phyloP scores from a whole-genome alignment of 1,140 invertebrate species.

The Rhopalosiphum padi region DNA sequence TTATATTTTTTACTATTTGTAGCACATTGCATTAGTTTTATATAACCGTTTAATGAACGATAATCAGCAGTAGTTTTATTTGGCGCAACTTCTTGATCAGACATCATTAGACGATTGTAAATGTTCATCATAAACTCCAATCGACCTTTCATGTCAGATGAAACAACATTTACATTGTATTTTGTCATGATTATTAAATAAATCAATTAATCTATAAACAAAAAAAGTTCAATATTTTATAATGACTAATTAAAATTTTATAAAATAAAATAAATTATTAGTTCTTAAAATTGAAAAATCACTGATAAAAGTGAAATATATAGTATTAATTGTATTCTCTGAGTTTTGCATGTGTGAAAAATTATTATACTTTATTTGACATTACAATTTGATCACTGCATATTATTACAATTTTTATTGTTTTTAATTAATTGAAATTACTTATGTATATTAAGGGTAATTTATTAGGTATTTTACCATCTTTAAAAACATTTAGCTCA shows the following conservation, averaged over 20 bases:
- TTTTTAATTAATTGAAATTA: no score
- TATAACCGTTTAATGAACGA: constrained; percentile 47
- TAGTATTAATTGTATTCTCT: not conserved
- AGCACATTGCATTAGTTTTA: constrained; percentile 54
- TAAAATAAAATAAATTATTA: not conserved
- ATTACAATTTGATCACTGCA: no score
- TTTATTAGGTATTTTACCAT: no score
- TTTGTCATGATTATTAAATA: constrained; percentile 26
- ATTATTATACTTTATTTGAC: not conserved
- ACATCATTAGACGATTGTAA: constrained; percentile 46
- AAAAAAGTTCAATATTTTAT: not conserved
- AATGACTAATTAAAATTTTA: not conserved
- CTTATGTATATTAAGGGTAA: no score
- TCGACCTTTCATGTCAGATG: constrained; percentile 53
- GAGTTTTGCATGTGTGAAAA: not conserved
- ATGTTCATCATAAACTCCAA: constrained; percentile 54
- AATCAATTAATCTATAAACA: not conserved
- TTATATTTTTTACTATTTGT: constrained; percentile 49
- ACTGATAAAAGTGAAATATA: not conserved
- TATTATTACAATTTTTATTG: no score
- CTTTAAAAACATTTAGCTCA: no score
- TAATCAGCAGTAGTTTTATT: constrained; percentile 27
- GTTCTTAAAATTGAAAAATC: not conserved
- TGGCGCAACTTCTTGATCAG: not conserved
- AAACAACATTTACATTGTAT: constrained; percentile 45